Conservation (phyloP, 2,797 vertebrate species). For the Bradypodion ventrale region DNA sequence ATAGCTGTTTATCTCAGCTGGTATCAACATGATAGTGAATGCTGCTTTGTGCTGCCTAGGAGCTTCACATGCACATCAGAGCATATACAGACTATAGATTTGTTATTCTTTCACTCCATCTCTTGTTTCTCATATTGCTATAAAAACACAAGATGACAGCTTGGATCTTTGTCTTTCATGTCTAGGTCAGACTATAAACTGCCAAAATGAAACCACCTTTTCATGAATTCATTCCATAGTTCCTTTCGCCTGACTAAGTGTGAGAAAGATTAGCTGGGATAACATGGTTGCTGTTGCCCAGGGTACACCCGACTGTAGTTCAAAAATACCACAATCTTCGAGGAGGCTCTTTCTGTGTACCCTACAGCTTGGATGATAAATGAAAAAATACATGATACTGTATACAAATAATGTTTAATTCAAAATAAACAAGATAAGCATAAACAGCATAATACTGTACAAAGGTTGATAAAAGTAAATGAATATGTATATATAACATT, state of each 20-base stretch:
- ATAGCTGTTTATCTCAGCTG: not conserved
- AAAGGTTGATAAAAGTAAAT: not conserved
- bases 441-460: not conserved
- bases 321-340: too few species aligned
- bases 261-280: too few species aligned
- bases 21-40: not conserved
- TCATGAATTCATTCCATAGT: too few species aligned
- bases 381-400: not conserved
- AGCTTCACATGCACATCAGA: not conserved
- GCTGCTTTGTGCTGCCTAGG: not conserved
- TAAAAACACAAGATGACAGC: not conserved
- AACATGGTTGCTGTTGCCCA: too few species aligned
- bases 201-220: too few species aligned
- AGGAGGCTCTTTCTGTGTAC: too few species aligned
- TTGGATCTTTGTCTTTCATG: too few species aligned
- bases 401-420: not conserved
- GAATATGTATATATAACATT: not conserved
- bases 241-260: too few species aligned
- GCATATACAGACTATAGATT: not conserved
- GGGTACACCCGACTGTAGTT: too few species aligned
- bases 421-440: not conserved
- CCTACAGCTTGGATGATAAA: not conserved
- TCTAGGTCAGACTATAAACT: too few species aligned
- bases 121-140: not conserved
- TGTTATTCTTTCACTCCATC: not conserved